Percentiles rank a stretch among this genome's conserved stretches.
phyloP scores from a whole-genome alignment of 1,140 invertebrate genomes.

The Agraylea sexmaculata region DNA sequence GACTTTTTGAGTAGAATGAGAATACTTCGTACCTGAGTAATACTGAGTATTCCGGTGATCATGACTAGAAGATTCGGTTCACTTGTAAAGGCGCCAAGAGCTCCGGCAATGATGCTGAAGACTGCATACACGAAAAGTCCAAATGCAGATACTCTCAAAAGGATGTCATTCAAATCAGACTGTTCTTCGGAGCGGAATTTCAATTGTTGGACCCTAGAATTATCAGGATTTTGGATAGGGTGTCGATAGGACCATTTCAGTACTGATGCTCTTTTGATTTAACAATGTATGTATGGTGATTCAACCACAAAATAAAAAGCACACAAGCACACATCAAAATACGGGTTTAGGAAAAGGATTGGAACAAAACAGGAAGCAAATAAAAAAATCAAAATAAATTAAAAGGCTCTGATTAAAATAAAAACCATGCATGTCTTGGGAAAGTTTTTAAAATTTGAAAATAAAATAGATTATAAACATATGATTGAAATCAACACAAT shows the following conservation, averaged over 20 bases:
- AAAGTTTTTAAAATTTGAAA: constrained; percentile 4
- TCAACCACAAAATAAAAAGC: no score
- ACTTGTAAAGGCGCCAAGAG: constrained; percentile 66
- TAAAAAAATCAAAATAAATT: constrained; percentile 4
- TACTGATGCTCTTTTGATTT: constrained; percentile 35
- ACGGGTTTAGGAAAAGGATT: constrained; percentile 3
- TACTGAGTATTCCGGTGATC: constrained; percentile 74
- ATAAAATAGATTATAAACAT: constrained; percentile 1
- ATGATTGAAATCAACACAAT: no score
- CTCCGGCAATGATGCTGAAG: constrained; percentile 85
- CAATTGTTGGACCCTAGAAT: constrained; percentile 67
- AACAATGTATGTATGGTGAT: no score
- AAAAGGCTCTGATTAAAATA: constrained; percentile 12
- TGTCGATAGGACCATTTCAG: constrained; percentile 39
- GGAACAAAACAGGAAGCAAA: constrained; percentile 11
- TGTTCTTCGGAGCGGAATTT: constrained; percentile 83
- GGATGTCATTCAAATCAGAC: constrained; percentile 78
- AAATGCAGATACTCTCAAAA: constrained; percentile 81
- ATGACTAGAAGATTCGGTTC: constrained; percentile 82
- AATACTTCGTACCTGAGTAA: constrained; percentile 72
- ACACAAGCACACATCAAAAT: no score
- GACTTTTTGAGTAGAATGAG: no score
- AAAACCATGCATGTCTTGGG: constrained; percentile 31
- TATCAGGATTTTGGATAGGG: constrained; percentile 37
- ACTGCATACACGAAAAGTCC: constrained; percentile 86